Evolutionary conservation across 2,113 vertebrate species (phyloP).

Genomic region (Anseranas semipalmata): DNA sequence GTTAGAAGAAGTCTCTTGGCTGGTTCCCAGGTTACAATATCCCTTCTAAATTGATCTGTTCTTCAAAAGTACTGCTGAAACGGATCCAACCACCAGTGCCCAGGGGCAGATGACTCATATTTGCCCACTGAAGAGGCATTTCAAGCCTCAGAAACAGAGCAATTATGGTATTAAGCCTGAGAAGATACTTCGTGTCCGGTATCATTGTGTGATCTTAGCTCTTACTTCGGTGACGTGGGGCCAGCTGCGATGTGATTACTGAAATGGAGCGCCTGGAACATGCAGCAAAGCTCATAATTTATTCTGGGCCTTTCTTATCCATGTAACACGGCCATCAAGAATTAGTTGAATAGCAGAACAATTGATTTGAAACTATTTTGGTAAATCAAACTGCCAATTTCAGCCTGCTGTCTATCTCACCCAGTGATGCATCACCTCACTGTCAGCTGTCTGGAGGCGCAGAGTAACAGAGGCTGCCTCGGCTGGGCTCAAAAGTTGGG

Average conservation of each 20-base stretch:
- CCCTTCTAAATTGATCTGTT: neutral
- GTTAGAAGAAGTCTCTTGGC: slow-evolving; percentile 41
- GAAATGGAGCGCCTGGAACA: neutral
- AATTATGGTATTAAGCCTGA: neutral
- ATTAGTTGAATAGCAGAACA: slow-evolving; percentile 24
- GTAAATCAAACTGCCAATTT: neutral
- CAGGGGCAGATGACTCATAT: neutral
- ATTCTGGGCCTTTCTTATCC: neutral
- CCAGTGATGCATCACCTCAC: neutral
- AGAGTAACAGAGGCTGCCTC: neutral
- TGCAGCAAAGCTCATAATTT: neutral
- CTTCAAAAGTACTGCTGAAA: neutral
- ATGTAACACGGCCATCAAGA: neutral
- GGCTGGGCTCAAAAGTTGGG: neutral
- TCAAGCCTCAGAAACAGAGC: neutral
- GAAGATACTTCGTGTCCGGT: neutral
- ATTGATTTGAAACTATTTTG: slow-evolving; percentile 4
- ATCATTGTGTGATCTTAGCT: neutral
- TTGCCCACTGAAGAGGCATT: neutral
- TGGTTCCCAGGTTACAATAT: slow-evolving; percentile 21
- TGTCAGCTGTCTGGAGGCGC: neutral
- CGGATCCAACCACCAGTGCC: accelerated
- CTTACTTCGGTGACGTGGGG: neutral
- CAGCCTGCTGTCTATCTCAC: accelerated
- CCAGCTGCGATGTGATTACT: neutral